A percentile compares a stretch with the other conserved stretches of the same genome.
phyloP scores from a whole-genome alignment of 37 sponge, comb jelly and placozoan genomes.

The Geodia barretti region DNA sequence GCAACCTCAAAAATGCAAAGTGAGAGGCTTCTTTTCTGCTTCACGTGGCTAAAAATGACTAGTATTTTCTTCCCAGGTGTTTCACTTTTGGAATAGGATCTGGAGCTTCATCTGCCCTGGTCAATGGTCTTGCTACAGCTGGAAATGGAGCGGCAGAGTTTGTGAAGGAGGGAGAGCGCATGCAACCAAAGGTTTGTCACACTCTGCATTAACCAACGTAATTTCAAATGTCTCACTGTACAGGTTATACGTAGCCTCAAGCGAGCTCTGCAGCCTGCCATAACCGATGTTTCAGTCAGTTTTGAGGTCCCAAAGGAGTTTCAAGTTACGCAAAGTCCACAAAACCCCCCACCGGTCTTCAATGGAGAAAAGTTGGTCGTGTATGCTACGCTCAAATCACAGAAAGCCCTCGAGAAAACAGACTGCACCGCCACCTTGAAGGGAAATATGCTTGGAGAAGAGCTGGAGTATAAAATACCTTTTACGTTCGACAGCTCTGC shows the following conservation, averaged over 20 bases:
- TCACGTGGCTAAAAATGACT: no score
- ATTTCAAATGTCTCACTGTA: neutral
- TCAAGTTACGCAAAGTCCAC: slow-evolving; percentile 39
- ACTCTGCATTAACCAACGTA: neutral
- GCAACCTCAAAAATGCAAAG: slow-evolving; percentile 34
- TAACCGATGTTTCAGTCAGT: slow-evolving; percentile 43
- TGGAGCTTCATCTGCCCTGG: slow-evolving; percentile 83
- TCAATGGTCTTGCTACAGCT: slow-evolving; percentile 80
- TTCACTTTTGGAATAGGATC: slow-evolving; percentile 88
- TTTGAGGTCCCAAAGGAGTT: slow-evolving; percentile 48
- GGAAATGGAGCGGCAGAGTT: slow-evolving; percentile 80
- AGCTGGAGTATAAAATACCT: slow-evolving; percentile 35
- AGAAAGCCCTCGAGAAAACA: neutral
- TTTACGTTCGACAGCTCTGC: slow-evolving; percentile 11
- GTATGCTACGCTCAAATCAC: slow-evolving; percentile 57
- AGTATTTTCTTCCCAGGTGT: no score
- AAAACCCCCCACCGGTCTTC: slow-evolving; percentile 54
- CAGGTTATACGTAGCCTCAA: slow-evolving; percentile 75
- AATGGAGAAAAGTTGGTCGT: slow-evolving; percentile 64
- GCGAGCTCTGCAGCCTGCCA: slow-evolving; percentile 68
- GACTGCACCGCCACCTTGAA: slow-evolving; percentile 41
- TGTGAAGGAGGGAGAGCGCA: slow-evolving; percentile 69
- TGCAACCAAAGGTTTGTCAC: slow-evolving; percentile 73
- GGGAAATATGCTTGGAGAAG: slow-evolving; percentile 36
- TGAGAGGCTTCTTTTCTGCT: slow-evolving; percentile 17